Percentiles rank a stretch among this genome's conserved stretches.
Conservation (phyloP, 2,797 vertebrate genomes). For the Potorous gilbertii region DNA sequence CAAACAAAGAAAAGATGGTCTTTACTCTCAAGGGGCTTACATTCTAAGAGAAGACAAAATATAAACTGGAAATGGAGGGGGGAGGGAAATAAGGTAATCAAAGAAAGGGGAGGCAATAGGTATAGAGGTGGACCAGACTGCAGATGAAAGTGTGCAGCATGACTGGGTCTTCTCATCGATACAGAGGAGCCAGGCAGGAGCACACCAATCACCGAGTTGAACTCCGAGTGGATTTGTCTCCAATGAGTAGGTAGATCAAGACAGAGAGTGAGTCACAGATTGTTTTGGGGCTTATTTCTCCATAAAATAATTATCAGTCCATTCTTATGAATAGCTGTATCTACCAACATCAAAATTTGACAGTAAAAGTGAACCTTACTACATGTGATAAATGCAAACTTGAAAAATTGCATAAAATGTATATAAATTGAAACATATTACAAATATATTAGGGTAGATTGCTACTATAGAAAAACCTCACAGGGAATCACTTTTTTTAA, state of each 20-base stretch:
- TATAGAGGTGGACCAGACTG: not conserved
- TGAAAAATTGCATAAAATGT: not conserved
- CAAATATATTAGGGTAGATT: not conserved
- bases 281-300: not conserved
- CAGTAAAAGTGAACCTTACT: not conserved
- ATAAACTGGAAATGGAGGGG: not conserved
- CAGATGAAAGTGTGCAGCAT: not conserved
- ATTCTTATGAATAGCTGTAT: not conserved
- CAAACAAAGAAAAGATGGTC: not conserved
- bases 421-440: not conserved
- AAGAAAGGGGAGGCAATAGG: not conserved
- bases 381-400: not conserved
- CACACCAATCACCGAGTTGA: not conserved
- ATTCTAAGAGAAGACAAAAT: not conserved
- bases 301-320: not conserved
- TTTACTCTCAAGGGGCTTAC: not conserved
- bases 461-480: not conserved
- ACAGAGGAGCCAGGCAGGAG: rapidly evolving
- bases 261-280: not conserved
- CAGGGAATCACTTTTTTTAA: not conserved
- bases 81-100: not conserved
- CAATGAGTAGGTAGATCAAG: not conserved
- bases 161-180: not conserved
- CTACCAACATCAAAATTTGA: not conserved
- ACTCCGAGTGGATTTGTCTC: not conserved